A percentile compares a stretch with the other conserved stretches of the same genome.
Conservation (phyloP, 2,797 vertebrate genomes). For the Manis pentadactyla region DNA sequence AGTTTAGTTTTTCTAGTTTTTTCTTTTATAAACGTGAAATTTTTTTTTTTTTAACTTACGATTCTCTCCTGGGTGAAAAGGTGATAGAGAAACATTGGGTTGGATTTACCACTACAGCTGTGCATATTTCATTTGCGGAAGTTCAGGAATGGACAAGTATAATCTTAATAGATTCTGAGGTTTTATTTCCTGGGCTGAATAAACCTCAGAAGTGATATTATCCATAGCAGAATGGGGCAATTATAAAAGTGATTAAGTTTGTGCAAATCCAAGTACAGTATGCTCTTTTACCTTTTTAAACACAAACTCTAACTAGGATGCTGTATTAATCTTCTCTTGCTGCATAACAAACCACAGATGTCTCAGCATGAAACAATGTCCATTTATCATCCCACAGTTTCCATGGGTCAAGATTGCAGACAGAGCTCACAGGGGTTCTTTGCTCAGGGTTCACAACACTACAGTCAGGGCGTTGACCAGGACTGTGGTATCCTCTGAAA, state of each 20-base stretch:
- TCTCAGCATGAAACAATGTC: neutral
- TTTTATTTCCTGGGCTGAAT: constrained; percentile 13
- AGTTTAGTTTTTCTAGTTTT: neutral
- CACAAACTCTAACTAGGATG: constrained; percentile 18
- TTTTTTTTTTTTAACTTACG: neutral
- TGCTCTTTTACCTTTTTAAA: neutral
- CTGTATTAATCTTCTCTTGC: neutral
- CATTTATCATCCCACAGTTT: neutral
- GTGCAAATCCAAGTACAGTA: neutral
- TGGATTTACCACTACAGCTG: neutral
- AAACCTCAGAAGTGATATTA: constrained; percentile 12
- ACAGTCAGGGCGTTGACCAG: neutral
- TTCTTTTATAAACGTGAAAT: neutral
- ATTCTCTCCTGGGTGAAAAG: neutral
- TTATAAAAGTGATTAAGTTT: neutral
- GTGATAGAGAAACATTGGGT: neutral
- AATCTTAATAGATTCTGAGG: neutral
- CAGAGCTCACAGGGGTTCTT: neutral
- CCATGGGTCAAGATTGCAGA: neutral
- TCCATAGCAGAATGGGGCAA: neutral
- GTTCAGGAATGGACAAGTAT: neutral
- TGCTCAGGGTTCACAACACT: neutral
- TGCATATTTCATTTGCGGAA: constrained; percentile 32
- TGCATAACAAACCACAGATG: constrained; percentile 11
- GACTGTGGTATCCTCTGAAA: neutral